A percentile compares a stretch with the other conserved stretches of the same genome.
These are phyloP conservation scores for Lamproptera curius DNA, from an alignment of 2,888 invertebrate genomes.

Conservation along the genomic window DNA sequence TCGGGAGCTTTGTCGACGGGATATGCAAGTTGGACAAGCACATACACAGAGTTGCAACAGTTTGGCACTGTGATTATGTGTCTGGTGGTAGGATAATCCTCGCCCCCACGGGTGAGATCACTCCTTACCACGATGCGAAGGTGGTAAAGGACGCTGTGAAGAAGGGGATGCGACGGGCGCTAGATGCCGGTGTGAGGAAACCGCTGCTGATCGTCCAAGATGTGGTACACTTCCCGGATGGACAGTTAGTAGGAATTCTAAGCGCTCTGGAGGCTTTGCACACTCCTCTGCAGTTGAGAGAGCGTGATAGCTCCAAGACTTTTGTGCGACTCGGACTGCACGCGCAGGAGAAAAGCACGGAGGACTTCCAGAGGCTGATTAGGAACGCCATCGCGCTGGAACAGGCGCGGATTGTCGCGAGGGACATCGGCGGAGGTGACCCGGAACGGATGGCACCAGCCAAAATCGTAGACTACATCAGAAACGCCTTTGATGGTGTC, in stretches of 20 bases:
- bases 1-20: constrained; percentile 52
- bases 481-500: constrained; percentile 76
- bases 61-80: constrained; percentile 80
- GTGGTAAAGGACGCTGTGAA: constrained; percentile 82
- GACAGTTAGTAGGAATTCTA: constrained; percentile 87
- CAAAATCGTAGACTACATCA: constrained; percentile 87
- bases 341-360: constrained; percentile 75
- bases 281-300: constrained; percentile 87
- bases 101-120: constrained; percentile 87
- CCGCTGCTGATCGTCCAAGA: constrained; percentile 88
- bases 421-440: constrained; percentile 84
- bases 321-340: constrained; percentile 80
- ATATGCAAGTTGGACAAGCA: constrained; percentile 55
- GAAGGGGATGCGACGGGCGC: constrained; percentile 86
- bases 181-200: constrained; percentile 89
- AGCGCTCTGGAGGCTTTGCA: constrained; percentile 94
- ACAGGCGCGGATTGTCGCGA: constrained; percentile 77
- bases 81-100: constrained; percentile 83
- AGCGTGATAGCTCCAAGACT: constrained; percentile 79
- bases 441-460: constrained; percentile 94
- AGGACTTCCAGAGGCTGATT: constrained; percentile 76
- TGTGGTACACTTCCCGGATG: constrained; percentile 82
- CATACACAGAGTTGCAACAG: constrained; percentile 68
- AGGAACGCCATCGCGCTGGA: constrained; percentile 81
- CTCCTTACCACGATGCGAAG: constrained; percentile 73